Percentiles rank a stretch among this genome's conserved stretches.
Conservation (phyloP, 1,140 invertebrate genomes). For the Pseudomyrmex gracilis region DNA sequence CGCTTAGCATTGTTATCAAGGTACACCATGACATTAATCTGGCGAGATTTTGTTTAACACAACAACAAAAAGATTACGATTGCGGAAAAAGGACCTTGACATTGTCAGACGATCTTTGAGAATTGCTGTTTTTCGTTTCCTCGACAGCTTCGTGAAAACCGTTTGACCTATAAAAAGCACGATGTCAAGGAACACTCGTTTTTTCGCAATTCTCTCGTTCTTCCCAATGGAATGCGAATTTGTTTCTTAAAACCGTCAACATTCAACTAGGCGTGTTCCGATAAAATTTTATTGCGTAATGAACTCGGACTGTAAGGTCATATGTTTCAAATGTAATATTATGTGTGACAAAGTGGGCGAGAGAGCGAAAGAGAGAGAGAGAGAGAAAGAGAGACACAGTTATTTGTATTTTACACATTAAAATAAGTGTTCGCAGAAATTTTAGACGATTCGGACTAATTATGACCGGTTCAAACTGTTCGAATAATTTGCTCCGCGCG, state of each 20-base stretch:
- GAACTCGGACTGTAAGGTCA: constrained; percentile 20
- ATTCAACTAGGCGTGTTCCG: background rate
- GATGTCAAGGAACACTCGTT: background rate
- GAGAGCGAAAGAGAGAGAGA: no score
- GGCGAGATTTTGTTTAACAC: background rate
- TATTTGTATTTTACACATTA: constrained; percentile 10
- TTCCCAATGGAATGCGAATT: background rate
- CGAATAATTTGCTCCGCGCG: no score
- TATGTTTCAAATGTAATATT: constrained; percentile 48
- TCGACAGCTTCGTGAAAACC: background rate
- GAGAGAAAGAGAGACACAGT: background rate
- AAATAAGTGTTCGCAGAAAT: constrained; percentile 1
- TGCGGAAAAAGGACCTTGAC: background rate
- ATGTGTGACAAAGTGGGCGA: constrained; percentile 8
- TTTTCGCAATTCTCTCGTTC: background rate
- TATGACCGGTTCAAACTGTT: no score
- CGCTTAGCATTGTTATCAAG: constrained; percentile 51
- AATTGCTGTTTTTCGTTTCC: constrained; percentile 11
- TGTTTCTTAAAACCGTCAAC: background rate
- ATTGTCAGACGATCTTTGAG: background rate
- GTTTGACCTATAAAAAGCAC: constrained; percentile 28
- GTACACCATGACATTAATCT: constrained; percentile 25
- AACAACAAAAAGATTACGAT: background rate
- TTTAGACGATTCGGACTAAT: background rate
- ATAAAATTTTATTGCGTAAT: background rate